Evolutionary conservation across 2,113 vertebrate species (phyloP), one percentile per base, ranked within the genome.

Genomic region (Brachionichthys hirsutus): DNA sequence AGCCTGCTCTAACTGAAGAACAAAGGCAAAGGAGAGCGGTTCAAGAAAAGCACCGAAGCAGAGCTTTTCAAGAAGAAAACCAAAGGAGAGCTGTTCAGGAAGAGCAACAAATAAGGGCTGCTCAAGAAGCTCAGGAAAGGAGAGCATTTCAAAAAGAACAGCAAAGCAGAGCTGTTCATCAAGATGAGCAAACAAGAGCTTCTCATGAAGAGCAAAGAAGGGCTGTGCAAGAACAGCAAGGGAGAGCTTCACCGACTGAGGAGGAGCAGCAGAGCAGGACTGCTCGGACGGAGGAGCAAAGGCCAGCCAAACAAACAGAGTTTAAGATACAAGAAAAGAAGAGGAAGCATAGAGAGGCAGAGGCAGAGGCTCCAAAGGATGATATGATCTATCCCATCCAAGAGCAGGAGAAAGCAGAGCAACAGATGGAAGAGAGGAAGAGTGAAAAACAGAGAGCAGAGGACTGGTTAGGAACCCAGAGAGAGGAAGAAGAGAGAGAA

Each of bases 251-350:
- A 1, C 4, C 15, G 20, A 19, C 13, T 5, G 52, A 48, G 14
- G 52, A 48, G 14, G 59, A 78, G 11, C 40, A 67, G 6, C n/a
- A 57, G 2, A 44, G 38, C 18, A 50, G 44, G 38, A 48, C 51
- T 30, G 35, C 41, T 12, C 34, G 59, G 15, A 52, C 19, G 52
- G 65, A 81, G 36, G 55, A 68, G 36, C 57, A 85, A 61, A 54
- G 6, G 46, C 58, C 13, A 52, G 49, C 54, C 48, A 73, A 78
- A 62, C 16, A 55, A 51, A 58, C 15, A 14, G 66, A 84, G 17
- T 65, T 75, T 8, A 58, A 47, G 13, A 67, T 45, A 15, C 51
- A 65, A 18, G 57, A 70, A 58, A 66, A 59, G 2, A 54, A 62
- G 54, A 50, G 15, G 45, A 66, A 57, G 45, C 41, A 41, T 3